Conservation (phyloP, 2,888 invertebrate genomes). For the Pherbina coryleti region DNA sequence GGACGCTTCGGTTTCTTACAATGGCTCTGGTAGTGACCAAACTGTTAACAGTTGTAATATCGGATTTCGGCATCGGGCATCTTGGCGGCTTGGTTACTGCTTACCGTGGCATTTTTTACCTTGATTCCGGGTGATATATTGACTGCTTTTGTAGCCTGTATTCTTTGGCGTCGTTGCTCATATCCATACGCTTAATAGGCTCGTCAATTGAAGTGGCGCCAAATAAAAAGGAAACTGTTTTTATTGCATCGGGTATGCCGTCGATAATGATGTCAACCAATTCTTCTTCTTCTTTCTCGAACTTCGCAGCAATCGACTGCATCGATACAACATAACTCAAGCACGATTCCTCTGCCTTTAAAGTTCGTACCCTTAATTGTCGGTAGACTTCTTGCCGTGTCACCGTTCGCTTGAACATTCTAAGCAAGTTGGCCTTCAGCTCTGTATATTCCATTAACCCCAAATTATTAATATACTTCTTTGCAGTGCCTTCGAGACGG, state of each 20-base stretch:
- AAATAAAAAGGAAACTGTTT: not conserved
- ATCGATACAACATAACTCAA: conserved; percentile 24
- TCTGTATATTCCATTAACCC: not conserved
- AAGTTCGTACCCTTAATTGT: not conserved
- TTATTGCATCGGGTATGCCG: not conserved
- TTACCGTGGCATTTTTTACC: no score
- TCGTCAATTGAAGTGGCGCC: not conserved
- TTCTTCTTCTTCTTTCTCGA: conserved; percentile 10
- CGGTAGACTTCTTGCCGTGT: conserved; percentile 26
- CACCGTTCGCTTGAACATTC: not conserved
- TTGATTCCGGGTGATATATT: no score
- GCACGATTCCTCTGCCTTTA: conserved; percentile 13
- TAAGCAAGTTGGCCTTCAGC: not conserved
- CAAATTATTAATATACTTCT: not conserved
- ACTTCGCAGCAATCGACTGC: conserved; percentile 16
- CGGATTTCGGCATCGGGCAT: not conserved
- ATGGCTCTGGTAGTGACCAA: conserved; percentile 22
- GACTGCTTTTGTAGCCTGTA: no score
- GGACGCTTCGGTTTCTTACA: conserved; percentile 25
- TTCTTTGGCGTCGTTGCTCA: no score
- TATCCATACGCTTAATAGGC: no score
- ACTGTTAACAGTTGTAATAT: conserved; percentile 23
- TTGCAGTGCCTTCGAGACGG: not conserved
- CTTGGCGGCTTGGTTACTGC: not conserved
- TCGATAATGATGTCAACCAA: conserved; percentile 25